Conservation (phyloP, 2,888 invertebrate genomes). For the Tetropium fuscum region DNA sequence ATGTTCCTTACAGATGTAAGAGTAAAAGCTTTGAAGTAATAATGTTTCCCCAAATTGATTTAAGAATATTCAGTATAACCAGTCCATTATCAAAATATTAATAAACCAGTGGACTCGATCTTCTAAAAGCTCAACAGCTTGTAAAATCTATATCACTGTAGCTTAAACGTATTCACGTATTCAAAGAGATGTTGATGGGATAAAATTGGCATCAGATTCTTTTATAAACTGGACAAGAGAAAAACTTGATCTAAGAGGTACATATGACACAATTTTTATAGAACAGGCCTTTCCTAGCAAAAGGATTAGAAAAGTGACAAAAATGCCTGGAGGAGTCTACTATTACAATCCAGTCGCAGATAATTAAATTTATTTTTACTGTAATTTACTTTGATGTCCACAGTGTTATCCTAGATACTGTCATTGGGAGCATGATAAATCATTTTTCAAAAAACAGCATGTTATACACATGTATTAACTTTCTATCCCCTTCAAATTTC, state of each 20-base stretch:
- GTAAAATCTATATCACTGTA: neutral
- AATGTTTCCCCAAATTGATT: too few relatives aligned
- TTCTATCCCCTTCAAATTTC: neutral
- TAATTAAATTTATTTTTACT: too few relatives aligned
- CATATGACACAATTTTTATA: neutral
- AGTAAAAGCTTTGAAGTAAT: too few relatives aligned
- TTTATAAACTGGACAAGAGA: neutral
- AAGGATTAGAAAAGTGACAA: neutral
- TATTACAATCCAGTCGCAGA: neutral
- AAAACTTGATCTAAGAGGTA: neutral
- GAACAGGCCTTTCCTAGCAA: neutral
- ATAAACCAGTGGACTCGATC: neutral
- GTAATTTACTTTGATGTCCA: neutral
- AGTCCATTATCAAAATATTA: neutral
- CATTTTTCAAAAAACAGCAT: neutral
- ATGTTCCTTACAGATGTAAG: too few relatives aligned
- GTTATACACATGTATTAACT: neutral
- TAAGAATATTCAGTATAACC: neutral
- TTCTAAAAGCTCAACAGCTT: neutral
- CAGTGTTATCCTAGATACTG: neutral
- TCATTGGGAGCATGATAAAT: too few relatives aligned
- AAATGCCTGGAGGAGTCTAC: neutral
- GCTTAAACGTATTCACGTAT: neutral
- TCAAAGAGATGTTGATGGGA: too few relatives aligned
- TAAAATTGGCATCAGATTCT: neutral